Evolutionary conservation across 1,140 invertebrate genomes (phyloP).

Genomic region (Nasonia longicornis): DNA sequence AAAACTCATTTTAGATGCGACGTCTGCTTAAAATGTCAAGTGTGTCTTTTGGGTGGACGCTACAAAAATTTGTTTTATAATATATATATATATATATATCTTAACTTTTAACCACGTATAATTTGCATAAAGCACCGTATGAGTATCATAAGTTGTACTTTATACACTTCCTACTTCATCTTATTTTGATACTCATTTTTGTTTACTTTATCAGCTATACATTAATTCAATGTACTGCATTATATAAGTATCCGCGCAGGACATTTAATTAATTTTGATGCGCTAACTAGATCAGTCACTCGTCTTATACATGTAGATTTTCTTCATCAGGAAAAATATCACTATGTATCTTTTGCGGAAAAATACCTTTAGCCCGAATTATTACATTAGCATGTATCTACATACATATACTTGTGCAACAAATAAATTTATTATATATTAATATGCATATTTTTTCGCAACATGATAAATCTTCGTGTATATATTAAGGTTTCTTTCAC

Average conservation of each 20-base stretch:
- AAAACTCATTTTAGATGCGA: slow-evolving; percentile 1
- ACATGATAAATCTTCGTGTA: slow-evolving; percentile 17
- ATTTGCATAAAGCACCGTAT: slow-evolving; percentile 29
- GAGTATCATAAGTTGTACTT: slow-evolving; percentile 31
- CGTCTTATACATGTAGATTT: slow-evolving; percentile 37
- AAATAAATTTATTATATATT: slow-evolving; percentile 50
- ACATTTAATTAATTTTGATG: slow-evolving; percentile 39
- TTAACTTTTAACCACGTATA: slow-evolving; percentile 18
- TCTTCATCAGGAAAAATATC: slow-evolving; percentile 33
- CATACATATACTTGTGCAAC: slow-evolving; percentile 46
- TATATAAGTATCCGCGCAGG: slow-evolving; percentile 16
- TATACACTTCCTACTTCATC: slow-evolving; percentile 28
- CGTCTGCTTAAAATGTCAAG: slow-evolving; percentile 8
- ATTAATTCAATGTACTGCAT: slow-evolving; percentile 30
- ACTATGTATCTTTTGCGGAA: slow-evolving; percentile 46
- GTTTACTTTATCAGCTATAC: slow-evolving; percentile 21
- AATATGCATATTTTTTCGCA: slow-evolving; percentile 46
- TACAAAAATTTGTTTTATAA: slow-evolving; percentile 23
- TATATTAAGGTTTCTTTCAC: slow-evolving; percentile 13
- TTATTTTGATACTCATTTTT: slow-evolving; percentile 32
- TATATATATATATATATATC: background rate
- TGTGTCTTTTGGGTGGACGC: slow-evolving; percentile 7
- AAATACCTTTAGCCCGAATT: slow-evolving; percentile 44
- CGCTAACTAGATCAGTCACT: slow-evolving; percentile 46
- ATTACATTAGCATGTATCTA: slow-evolving; percentile 33